Evolutionary conservation across 2,888 invertebrate species (phyloP), one percentile per base, ranked within the genome.

Genomic region (Globia sparganii): DNA sequence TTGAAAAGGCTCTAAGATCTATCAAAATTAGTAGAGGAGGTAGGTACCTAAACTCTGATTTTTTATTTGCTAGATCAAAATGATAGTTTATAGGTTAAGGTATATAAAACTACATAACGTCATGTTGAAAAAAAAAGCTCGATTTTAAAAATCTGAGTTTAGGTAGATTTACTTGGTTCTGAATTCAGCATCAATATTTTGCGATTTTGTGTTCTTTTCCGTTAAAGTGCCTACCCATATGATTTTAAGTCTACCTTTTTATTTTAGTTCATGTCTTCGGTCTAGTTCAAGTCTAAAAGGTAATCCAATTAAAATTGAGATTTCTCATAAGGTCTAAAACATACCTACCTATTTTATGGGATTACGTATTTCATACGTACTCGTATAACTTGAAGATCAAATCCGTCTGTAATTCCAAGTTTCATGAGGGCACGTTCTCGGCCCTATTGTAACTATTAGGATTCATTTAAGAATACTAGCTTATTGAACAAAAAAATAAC

Each of bases 381-480:
- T n/a, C n/a, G n/a, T n/a, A n/a, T 34, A 40, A 18, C 43, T 62
- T n/a, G 2, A 21, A 61, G 25, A 53, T 37, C 13, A 49, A 37
- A 40, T 46, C 8, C 34, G 1, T 3, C 15, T 43, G 1, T 3
- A 9, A 37, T 0, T 1, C 18, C 21, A 49, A 40, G 34, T 83
- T 67, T 21, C 0, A 21, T 21, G 15, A 31, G 18, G 43, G 11
- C 58, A 49, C 6, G 53, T 34, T 58, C 13, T 59, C 9, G 4
- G 34, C 25, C 62, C 37, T 43, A 69, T n/a, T 62, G 28, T 59
- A 34, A 37, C 28, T 53, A 28, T 21, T 34, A 58, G 2, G 70
- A 81, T 85, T 75, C 46, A 46, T 56, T 71, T 43, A 62, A 59
- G 46, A 75, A 71, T 53, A 34, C 1, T 25, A n/a, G 25, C 2